phyloP scores from a whole-genome alignment of 2,113 vertebrate species.

The Podilymbus podiceps region DNA sequence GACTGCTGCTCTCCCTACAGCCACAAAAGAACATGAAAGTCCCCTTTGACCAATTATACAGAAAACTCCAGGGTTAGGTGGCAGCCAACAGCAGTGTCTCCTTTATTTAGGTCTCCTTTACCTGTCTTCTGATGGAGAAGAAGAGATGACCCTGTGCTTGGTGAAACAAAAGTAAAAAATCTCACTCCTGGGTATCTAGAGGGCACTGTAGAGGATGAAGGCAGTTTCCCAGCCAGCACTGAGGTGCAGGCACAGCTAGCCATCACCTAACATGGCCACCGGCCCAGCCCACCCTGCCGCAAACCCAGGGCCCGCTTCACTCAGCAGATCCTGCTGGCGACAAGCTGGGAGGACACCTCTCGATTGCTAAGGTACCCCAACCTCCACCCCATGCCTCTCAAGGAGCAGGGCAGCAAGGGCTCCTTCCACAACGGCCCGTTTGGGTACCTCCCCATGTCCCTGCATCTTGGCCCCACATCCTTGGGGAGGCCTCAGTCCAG shows the following conservation, averaged over 20 bases:
- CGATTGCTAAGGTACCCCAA: neutral
- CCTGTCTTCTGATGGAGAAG: neutral
- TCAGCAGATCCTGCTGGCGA: neutral
- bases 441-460: neutral
- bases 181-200: neutral
- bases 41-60: neutral
- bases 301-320: fast-evolving
- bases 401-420: neutral
- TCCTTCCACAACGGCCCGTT: neutral
- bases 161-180: neutral
- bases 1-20: neutral
- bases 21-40: neutral
- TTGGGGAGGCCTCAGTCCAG: fast-evolving
- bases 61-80: neutral
- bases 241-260: fast-evolving
- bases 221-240: neutral
- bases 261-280: fast-evolving
- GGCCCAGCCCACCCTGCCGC: neutral
- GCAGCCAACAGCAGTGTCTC: neutral
- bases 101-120: neutral
- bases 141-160: neutral
- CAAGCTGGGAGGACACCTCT: neutral
- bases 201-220: neutral
- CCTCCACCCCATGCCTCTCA: fast-evolving
- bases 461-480: fast-evolving